These are phyloP conservation scores for Pogonognathellus flavescens DNA, from an alignment of 1,140 invertebrate species.

Conservation along the genomic window DNA sequence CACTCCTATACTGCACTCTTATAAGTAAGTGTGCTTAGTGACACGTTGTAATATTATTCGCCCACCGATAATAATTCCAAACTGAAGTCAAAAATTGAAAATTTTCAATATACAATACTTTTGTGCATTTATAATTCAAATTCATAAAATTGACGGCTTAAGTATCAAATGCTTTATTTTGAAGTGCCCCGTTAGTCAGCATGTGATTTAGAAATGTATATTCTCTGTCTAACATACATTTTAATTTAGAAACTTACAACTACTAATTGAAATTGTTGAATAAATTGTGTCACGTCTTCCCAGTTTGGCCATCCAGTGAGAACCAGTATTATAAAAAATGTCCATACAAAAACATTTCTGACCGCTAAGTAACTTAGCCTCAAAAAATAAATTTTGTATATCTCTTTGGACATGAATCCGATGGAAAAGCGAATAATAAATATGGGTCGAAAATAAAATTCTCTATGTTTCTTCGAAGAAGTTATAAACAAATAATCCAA, in stretches of 20 bases:
- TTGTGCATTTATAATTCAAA: no score
- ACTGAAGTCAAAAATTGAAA: background rate
- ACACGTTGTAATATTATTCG: background rate
- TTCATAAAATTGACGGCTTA: no score
- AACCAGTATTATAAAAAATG: background rate
- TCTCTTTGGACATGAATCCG: background rate
- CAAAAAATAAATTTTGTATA: background rate
- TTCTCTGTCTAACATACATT: no score
- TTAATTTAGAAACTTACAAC: background rate
- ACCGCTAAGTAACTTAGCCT: background rate
- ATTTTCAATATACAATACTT: no score
- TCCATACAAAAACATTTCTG: background rate
- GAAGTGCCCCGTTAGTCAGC: no score
- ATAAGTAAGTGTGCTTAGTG: conserved; percentile 3
- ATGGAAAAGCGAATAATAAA: background rate
- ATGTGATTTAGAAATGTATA: no score
- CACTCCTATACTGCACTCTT: conserved; percentile 12
- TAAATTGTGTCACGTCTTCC: background rate
- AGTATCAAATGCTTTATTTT: no score
- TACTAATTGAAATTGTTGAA: background rate
- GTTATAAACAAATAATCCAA: no score
- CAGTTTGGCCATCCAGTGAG: background rate
- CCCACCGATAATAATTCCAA: background rate
- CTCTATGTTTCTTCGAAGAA: no score
- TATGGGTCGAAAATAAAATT: background rate